Percentiles rank a stretch among this genome's conserved stretches.
These are phyloP conservation scores for Metalampra italica DNA, from an alignment of 2,888 invertebrate genomes.

Conservation along the genomic window DNA sequence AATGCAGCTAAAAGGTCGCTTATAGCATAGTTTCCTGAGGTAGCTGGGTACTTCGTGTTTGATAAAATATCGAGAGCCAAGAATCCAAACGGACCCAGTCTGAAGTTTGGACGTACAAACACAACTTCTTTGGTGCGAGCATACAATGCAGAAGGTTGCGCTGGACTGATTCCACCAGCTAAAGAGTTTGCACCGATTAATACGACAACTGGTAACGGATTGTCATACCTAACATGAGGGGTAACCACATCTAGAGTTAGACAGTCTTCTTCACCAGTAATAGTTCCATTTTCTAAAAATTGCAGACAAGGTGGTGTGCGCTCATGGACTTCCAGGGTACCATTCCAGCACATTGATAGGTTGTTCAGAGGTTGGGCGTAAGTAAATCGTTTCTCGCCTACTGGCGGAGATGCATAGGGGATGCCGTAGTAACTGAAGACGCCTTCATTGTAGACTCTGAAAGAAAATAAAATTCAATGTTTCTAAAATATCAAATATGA, in stretches of 20 bases:
- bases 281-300: slow-evolving; percentile 81
- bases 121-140: slow-evolving; percentile 88
- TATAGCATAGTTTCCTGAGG: slow-evolving; percentile 92
- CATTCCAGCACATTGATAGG: slow-evolving; percentile 88
- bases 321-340: slow-evolving; percentile 83
- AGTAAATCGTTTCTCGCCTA: slow-evolving; percentile 83
- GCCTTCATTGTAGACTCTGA: slow-evolving; percentile 84
- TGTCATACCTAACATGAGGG: slow-evolving; percentile 87
- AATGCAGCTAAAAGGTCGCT: slow-evolving; percentile 88
- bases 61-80: slow-evolving; percentile 85
- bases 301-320: slow-evolving; percentile 84
- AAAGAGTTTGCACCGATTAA: slow-evolving; percentile 88
- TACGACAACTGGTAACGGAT: slow-evolving; percentile 89
- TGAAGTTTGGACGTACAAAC: slow-evolving; percentile 92
- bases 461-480: slow-evolving; percentile 24
- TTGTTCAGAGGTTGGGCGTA: slow-evolving; percentile 82
- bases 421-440: slow-evolving; percentile 90
- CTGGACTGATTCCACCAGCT: slow-evolving; percentile 86
- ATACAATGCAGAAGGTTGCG: slow-evolving; percentile 86
- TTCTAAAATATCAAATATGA: too few species aligned
- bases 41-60: slow-evolving; percentile 82
- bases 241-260: slow-evolving; percentile 90
- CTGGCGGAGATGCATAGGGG: slow-evolving; percentile 87
- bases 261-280: slow-evolving; percentile 88
- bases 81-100: slow-evolving; percentile 89